These are phyloP conservation scores for Rhogogaster chlorosoma DNA, from an alignment of 2,888 invertebrate genomes.

Conservation along the genomic window DNA sequence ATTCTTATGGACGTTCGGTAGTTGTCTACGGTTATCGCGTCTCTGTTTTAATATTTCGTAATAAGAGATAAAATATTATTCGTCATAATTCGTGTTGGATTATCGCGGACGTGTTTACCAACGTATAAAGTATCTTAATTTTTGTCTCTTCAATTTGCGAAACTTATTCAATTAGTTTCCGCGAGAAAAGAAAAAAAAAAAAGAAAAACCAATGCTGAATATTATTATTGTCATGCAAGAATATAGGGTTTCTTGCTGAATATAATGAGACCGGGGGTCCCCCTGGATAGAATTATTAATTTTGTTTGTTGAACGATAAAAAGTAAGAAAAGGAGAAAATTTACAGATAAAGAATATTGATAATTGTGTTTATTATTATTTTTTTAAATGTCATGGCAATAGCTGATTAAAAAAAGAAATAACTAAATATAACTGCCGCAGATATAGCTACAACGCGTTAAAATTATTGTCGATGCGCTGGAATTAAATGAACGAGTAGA, in stretches of 20 bases:
- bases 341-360: slow-evolving; percentile 49
- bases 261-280: neutral
- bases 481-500: neutral
- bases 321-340: neutral
- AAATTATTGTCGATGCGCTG: neutral
- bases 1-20: neutral
- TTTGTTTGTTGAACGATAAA: neutral
- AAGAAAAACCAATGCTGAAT: neutral
- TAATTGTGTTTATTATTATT: slow-evolving; percentile 50
- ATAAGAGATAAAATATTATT: slow-evolving; percentile 11
- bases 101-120: neutral
- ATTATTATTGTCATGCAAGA: neutral
- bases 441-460: slow-evolving; percentile 57
- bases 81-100: neutral
- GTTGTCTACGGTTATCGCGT: neutral
- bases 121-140: neutral
- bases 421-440: slow-evolving; percentile 64
- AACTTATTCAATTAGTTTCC: neutral
- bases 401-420: slow-evolving; percentile 56
- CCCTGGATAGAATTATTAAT: neutral
- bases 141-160: neutral
- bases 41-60: neutral
- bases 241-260: neutral
- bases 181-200: neutral
- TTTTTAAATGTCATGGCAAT: slow-evolving; percentile 49